These are phyloP conservation scores for Drosophila cognata DNA, from an alignment of 2,888 invertebrate species.

Conservation along the genomic window DNA sequence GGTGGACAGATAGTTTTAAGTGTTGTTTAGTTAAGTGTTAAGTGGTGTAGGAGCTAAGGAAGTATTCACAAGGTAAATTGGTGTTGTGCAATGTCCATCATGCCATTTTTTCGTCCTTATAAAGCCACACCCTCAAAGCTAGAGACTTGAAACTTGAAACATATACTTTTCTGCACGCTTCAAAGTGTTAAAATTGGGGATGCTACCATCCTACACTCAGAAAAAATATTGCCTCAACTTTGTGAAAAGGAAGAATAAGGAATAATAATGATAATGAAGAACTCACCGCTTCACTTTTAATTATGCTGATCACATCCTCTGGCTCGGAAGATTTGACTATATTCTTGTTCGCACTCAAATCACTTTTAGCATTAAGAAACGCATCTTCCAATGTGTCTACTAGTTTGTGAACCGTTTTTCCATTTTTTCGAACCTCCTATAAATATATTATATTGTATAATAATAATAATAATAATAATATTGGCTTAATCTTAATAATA, in stretches of 20 bases:
- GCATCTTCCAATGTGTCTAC: background rate
- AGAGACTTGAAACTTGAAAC: no score
- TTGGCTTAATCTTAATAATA: background rate
- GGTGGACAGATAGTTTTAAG: no score
- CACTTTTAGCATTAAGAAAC: background rate
- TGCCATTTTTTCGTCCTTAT: no score
- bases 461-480: no score
- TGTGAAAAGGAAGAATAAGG: background rate
- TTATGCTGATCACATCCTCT: no score
- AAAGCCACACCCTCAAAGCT: no score
- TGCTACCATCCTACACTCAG: background rate
- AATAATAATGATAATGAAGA: background rate
- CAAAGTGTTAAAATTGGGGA: background rate
- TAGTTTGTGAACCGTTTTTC: slow-evolving; percentile 36
- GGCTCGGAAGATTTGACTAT: background rate
- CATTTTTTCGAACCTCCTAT: slow-evolving; percentile 39
- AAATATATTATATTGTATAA: no score
- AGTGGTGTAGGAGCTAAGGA: no score
- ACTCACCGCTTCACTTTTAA: slow-evolving; percentile 21
- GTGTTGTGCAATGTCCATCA: no score
- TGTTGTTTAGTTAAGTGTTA: no score
- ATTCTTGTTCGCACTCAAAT: background rate
- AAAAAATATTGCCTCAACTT: fast-evolving
- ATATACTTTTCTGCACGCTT: no score
- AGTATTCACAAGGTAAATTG: no score